Percentiles rank a stretch among this genome's conserved stretches.
Conservation (phyloP, 2,888 invertebrate genomes). For the Ceriagrion tenellum region DNA sequence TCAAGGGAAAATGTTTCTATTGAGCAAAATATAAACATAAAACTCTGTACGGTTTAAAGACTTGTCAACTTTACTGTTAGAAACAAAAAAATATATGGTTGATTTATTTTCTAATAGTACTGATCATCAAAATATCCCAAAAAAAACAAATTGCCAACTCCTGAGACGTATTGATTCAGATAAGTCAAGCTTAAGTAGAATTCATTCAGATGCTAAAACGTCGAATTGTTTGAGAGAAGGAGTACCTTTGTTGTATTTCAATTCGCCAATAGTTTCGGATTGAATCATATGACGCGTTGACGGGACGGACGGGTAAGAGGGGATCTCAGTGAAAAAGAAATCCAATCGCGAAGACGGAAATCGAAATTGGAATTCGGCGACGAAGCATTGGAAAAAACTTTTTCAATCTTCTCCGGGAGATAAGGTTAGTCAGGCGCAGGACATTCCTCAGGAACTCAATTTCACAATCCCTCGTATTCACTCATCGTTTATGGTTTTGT, state of each 20-base stretch:
- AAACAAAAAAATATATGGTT: too few species aligned
- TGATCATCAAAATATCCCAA: too few species aligned
- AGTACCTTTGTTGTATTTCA: not conserved
- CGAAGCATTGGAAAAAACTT: constrained; percentile 10
- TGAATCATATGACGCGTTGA: not conserved
- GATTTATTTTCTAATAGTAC: too few species aligned
- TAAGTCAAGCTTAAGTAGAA: too few species aligned
- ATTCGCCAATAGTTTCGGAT: not conserved
- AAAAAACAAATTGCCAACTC: too few species aligned
- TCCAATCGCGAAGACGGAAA: not conserved
- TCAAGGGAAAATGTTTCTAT: too few species aligned
- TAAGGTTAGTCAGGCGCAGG: not conserved
- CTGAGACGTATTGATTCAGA: too few species aligned
- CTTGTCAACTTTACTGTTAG: too few species aligned
- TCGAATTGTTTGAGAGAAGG: not conserved
- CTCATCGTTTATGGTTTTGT: too few species aligned
- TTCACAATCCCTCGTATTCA: not conserved
- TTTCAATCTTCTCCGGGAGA: not conserved
- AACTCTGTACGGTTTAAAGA: too few species aligned
- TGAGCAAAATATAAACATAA: too few species aligned
- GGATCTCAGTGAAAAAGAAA: not conserved
- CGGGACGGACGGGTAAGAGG: not conserved
- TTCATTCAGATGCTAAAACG: not conserved
- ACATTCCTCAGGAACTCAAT: not conserved
- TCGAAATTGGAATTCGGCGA: not conserved